Evolutionary conservation across 2,797 vertebrate species (phyloP).

Genomic region (Phrynocephalus guinanensis): DNA sequence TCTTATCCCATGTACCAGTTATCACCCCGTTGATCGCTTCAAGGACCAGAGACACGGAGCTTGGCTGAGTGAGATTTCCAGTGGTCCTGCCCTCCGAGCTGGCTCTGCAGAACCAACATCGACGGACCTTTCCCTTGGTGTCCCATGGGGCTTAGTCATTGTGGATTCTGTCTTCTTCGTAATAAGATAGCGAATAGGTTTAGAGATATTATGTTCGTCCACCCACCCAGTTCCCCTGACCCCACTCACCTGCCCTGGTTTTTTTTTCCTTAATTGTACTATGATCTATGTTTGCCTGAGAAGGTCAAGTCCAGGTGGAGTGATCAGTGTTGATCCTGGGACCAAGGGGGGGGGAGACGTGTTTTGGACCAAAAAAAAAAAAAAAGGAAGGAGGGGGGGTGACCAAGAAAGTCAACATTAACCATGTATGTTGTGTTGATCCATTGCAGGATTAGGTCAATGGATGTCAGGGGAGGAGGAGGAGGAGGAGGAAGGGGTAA

Average conservation of each 20-base stretch:
- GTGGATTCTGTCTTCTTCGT: conserved; percentile 35
- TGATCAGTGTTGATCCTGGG: conserved; percentile 31
- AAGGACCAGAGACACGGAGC: conserved; percentile 42
- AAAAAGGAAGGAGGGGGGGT: background rate
- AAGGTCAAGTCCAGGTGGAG: conserved; percentile 56
- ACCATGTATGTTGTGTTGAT: background rate
- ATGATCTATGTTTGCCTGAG: conserved; percentile 61
- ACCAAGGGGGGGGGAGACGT: conserved; percentile 19
- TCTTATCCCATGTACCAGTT: conserved; percentile 22
- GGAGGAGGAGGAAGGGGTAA: conserved; percentile 1
- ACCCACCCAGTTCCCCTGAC: background rate
- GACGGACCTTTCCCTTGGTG: conserved; percentile 55
- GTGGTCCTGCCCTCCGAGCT: conserved; percentile 37
- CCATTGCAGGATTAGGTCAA: conserved; percentile 39
- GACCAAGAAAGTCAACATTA: background rate
- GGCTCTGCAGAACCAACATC: conserved; percentile 4
- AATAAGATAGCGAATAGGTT: conserved; percentile 22
- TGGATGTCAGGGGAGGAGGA: background rate
- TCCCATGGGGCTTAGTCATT: conserved; percentile 53
- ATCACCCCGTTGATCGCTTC: background rate
- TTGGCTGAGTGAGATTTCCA: conserved; percentile 35
- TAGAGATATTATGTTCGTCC: conserved; percentile 2
- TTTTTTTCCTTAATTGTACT: conserved; percentile 53
- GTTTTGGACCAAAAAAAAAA: conserved; percentile 63
- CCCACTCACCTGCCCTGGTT: conserved; percentile 38